These are phyloP conservation scores for Bovichtus variegatus DNA, from an alignment of 2,797 vertebrate species.

Conservation along the genomic window DNA sequence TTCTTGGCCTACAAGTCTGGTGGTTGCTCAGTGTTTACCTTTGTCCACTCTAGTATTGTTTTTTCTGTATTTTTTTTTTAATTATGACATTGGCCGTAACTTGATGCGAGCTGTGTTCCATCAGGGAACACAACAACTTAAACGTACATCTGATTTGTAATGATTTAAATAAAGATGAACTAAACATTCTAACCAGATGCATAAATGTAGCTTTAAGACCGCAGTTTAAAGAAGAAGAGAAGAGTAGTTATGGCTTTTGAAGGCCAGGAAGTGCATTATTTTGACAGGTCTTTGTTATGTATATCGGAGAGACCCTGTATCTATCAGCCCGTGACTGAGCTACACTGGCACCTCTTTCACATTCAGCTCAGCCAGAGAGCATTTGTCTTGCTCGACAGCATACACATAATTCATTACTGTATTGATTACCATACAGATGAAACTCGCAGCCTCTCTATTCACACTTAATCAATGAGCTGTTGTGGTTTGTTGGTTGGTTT, in stretches of 20 bases:
- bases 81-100: background rate
- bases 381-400: constrained; percentile 41
- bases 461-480: constrained; percentile 61
- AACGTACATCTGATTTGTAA: background rate
- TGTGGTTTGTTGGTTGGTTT: constrained; percentile 53
- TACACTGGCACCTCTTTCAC: constrained; percentile 32
- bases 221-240: background rate
- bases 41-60: background rate
- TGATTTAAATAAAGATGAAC: background rate
- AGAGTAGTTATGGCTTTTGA: background rate
- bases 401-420: constrained; percentile 63
- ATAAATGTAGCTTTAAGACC: background rate
- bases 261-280: constrained; percentile 7
- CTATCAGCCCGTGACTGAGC: constrained; percentile 25
- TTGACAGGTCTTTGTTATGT: constrained; percentile 25
- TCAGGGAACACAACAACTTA: background rate
- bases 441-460: constrained; percentile 40
- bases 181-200: background rate
- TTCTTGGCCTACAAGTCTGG: too few relatives aligned
- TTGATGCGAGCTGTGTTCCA: background rate
- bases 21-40: background rate
- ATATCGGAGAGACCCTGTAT: background rate
- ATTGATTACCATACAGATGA: constrained; percentile 71
- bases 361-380: constrained; percentile 43
- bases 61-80: background rate